Conservation (phyloP, 2,888 invertebrate genomes). For the Dicranocentrus wangi region DNA sequence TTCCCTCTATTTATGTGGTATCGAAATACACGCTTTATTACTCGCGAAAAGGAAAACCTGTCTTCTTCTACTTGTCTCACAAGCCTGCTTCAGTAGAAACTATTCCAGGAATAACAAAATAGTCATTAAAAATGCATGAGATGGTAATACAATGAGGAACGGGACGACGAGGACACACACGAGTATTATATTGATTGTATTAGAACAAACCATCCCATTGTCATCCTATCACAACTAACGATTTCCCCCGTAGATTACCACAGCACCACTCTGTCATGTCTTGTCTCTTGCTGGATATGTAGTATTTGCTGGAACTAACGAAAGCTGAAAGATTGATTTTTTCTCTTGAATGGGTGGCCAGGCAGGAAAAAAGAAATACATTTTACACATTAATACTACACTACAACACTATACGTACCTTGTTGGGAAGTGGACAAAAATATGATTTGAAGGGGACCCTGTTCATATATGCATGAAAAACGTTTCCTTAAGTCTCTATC, state of each 20-base stretch:
- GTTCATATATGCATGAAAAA: no score
- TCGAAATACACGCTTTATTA: no score
- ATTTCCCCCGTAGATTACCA: not conserved
- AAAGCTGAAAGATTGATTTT: constrained; percentile 36
- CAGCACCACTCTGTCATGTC: not conserved
- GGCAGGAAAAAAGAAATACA: not conserved
- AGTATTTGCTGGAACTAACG: no score
- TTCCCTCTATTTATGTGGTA: no score
- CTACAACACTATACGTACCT: no score
- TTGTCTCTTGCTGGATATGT: no score
- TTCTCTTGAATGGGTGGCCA: constrained; percentile 22
- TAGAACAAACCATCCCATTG: not conserved
- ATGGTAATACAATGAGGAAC: constrained; percentile 19
- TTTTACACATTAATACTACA: no score
- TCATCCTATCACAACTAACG: not conserved
- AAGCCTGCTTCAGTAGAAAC: no score
- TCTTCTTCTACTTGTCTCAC: no score
- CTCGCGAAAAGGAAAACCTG: no score
- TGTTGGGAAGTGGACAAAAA: not conserved
- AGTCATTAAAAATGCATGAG: constrained; percentile 47
- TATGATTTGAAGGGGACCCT: not conserved
- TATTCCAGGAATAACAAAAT: constrained; percentile 6
- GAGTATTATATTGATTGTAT: constrained; percentile 30
- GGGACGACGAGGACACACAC: constrained; percentile 2
- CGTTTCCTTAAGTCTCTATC: no score